phyloP scores from a whole-genome alignment of 2,113 vertebrate species.

The Alligator mississippiensis region DNA sequence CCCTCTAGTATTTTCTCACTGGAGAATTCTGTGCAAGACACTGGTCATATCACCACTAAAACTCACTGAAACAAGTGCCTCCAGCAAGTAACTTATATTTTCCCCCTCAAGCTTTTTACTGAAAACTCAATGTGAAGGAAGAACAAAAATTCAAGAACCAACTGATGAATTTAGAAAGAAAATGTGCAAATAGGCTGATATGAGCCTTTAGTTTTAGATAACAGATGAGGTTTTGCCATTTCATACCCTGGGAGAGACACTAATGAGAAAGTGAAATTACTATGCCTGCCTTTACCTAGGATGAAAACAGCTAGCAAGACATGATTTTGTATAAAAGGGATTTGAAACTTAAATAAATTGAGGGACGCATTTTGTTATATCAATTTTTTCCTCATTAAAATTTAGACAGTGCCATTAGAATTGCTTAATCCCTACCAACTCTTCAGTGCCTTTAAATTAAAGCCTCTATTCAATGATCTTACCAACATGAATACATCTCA shows the following conservation, averaged over 20 bases:
- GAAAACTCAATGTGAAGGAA: neutral
- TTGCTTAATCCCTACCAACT: neutral
- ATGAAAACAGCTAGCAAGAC: neutral
- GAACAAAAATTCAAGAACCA: neutral
- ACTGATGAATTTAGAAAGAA: neutral
- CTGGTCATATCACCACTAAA: neutral
- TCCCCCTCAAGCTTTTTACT: slow-evolving; percentile 7
- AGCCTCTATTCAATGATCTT: neutral
- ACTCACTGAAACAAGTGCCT: neutral
- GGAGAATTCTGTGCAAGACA: neutral
- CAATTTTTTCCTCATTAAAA: neutral
- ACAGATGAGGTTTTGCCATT: neutral
- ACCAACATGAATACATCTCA: neutral
- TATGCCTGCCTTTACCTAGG: neutral
- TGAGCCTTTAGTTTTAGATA: neutral
- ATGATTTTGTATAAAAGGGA: neutral
- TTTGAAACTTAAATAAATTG: neutral
- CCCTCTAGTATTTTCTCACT: neutral
- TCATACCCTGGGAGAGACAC: neutral
- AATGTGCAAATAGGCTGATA: neutral
- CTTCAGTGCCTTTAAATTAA: neutral
- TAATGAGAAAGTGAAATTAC: neutral
- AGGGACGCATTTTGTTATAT: neutral
- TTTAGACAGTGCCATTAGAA: neutral
- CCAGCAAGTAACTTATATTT: neutral